Base-by-base conservation (phyloP, 2,797 vertebrate genomes). In the Liparis tanakae region DNA sequence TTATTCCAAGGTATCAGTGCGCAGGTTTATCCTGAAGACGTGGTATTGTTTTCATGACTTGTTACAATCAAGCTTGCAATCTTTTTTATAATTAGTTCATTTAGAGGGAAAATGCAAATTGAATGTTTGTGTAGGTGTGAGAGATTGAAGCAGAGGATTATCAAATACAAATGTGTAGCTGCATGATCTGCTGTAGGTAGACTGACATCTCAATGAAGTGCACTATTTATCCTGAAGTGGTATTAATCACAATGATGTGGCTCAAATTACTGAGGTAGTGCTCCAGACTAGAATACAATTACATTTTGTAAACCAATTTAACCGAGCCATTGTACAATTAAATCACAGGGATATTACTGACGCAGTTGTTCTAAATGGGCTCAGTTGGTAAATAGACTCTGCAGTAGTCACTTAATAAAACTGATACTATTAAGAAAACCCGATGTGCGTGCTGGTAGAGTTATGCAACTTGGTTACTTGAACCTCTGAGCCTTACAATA, bases 241-340 rank as follows among this genome's bases (percentile, higher is more conserved):
- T 81, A 44, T 80, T 88, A 89, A 89, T 90, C 83, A 88, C 72
- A 1, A 10, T 70, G 83, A 89, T 88, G 88, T 84, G 85, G 79
- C 69, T 87, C 76, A 81, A 79, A 87, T 89, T 88, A 85, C 86
- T n/a, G 65, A 85, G 78, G 74, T 90, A 71, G 70, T 70, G 65
- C 86, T 82, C 83, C 70, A 79, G 72, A 83, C 74, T 70, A 75
- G 71, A 83, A 83, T 89, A 76, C 85, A 85, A 90, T 88, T 83
- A 81, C 81, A 82, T 87, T 89, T 83, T 84, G 69, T 70, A 72
- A 89, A 88, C 50, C 85, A 81, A 79, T 87, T 87, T 80, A 75
- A 68, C 55, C 15, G 51, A 8, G 73, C 75, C 80, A 66, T 81
- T 86, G 79, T 69, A 59, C 83, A 89, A 82, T 89, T 82, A 76